phyloP scores from a whole-genome alignment of 23 tunicate species.

The Pegea sp. region DNA sequence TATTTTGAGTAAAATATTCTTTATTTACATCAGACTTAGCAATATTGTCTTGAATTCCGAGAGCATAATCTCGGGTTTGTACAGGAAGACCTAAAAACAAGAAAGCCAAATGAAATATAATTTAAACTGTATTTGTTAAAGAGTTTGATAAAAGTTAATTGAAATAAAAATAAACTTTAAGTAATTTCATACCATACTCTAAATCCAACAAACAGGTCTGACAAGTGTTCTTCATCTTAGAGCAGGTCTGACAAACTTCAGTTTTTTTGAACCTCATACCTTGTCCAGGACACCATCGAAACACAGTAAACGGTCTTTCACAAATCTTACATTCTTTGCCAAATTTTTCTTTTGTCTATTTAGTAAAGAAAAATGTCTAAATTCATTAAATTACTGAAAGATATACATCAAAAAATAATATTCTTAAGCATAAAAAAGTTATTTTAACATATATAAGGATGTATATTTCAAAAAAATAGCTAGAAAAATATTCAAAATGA shows the following conservation, averaged over 20 bases:
- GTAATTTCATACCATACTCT: constrained; percentile 60
- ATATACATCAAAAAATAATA: no score
- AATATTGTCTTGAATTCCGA: constrained; percentile 67
- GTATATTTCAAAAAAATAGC: no score
- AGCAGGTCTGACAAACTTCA: constrained; percentile 97
- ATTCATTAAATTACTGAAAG: no score
- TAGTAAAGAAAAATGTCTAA: not conserved
- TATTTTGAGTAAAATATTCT: constrained; percentile 85
- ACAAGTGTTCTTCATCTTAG: constrained; percentile 89
- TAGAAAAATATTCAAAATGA: no score
- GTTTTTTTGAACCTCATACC: constrained; percentile 97
- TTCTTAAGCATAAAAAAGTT: no score
- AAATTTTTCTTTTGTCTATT: constrained; percentile 79
- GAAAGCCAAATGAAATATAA: not conserved
- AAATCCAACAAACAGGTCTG: constrained; percentile 94
- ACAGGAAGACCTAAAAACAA: constrained; percentile 48
- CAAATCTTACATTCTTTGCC: constrained; percentile 98
- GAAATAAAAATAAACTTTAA: no score
- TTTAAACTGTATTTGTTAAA: not conserved
- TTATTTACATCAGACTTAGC: constrained; percentile 96
- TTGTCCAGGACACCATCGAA: constrained; percentile 99
- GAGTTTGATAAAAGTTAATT: not conserved
- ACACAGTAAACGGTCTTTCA: constrained; percentile 93
- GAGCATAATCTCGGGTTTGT: constrained; percentile 78
- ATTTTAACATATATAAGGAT: no score